Base-by-base conservation (phyloP, 1,140 invertebrate species). In the Pentalonia nigronervosa region DNA sequence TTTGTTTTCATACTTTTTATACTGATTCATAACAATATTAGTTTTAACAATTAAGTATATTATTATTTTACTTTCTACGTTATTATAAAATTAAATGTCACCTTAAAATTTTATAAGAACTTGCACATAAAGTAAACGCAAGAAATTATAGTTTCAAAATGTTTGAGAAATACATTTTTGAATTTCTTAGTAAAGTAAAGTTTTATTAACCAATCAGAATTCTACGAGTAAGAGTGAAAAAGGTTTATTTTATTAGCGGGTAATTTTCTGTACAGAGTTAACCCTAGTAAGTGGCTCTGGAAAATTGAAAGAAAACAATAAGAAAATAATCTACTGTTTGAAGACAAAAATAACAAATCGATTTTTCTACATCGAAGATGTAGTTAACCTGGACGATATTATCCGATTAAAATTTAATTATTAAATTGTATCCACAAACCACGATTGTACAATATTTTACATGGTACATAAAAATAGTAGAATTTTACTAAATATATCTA, bases 121-220 rank as follows among this genome's bases (percentile, higher is more conserved):
- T 17, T n/a, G n/a, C n/a, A 76, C 60, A 6, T 76, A n/a, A n/a
- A n/a, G 14, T 76, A 76, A 76, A n/a, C n/a, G 14, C 14, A 76
- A 76, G 30, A 3, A 76, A 76, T 67, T 76, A 76, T 14, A 11
- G n/a, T 76, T 76, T n/a, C 4, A 4, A 76, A 76, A 76, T 14
- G 60, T 76, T n/a, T 34, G 30, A 76, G 4, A 76, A 76, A n/a
- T 17, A 34, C 60, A 76, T 76, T 76, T 76, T 76, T n/a, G 3
- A 76, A 76, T n/a, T 76, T n/a, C 30, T 76, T n/a, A 76, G 60
- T 76, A 76, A n/a, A 67, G 11, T 67, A 67, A n/a, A 83, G 76
- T 67, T 67, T 67, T 67, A 67, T 67, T 67, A 83, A 83, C 21
- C 76, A 83, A 83, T 83, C 76, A 83, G 76, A 83, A 83, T 36